phyloP scores from a whole-genome alignment of 2,797 vertebrate genomes.

The Megaceryle alcyon region DNA sequence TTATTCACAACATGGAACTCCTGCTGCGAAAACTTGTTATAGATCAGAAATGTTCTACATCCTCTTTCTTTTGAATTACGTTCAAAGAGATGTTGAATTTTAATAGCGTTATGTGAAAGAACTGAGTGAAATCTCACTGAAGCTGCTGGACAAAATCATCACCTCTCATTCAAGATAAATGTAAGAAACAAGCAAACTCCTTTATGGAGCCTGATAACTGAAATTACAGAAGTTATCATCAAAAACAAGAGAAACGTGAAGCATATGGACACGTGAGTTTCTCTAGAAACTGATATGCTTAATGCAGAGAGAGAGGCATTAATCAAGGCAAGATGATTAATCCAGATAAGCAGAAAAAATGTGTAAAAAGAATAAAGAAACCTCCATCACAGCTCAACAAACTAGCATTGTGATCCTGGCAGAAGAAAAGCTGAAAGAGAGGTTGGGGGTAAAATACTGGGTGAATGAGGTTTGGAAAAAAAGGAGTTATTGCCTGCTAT shows the following conservation, averaged over 20 bases:
- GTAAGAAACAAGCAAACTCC: slow-evolving; percentile 61
- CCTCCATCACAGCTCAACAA: neutral
- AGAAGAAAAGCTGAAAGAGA: slow-evolving; percentile 53
- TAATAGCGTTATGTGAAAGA: slow-evolving; percentile 48
- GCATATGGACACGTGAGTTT: slow-evolving; percentile 19
- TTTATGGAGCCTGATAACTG: slow-evolving; percentile 48
- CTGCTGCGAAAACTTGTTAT: slow-evolving; percentile 68
- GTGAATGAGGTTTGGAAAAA: slow-evolving; percentile 14
- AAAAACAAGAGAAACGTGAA: slow-evolving; percentile 29
- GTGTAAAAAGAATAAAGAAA: slow-evolving; percentile 53
- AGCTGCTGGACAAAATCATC: slow-evolving; percentile 64
- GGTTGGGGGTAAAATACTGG: slow-evolving; percentile 42
- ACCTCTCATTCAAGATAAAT: slow-evolving; percentile 64
- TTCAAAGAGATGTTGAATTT: slow-evolving; percentile 69
- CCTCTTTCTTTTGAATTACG: slow-evolving; percentile 69
- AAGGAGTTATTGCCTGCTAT: slow-evolving; percentile 13
- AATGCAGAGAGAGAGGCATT: slow-evolving; percentile 47
- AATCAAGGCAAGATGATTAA: slow-evolving; percentile 62
- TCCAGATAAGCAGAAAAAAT: slow-evolving; percentile 29
- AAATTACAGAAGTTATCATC: slow-evolving; percentile 64
- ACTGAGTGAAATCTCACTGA: slow-evolving; percentile 62
- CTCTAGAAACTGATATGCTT: slow-evolving; percentile 61
- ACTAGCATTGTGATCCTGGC: slow-evolving; percentile 8
- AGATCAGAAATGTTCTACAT: slow-evolving; percentile 69
- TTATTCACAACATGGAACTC: slow-evolving; percentile 71